phyloP scores from a whole-genome alignment of 2,888 invertebrate species.

The Onthophagus sagittarius region DNA sequence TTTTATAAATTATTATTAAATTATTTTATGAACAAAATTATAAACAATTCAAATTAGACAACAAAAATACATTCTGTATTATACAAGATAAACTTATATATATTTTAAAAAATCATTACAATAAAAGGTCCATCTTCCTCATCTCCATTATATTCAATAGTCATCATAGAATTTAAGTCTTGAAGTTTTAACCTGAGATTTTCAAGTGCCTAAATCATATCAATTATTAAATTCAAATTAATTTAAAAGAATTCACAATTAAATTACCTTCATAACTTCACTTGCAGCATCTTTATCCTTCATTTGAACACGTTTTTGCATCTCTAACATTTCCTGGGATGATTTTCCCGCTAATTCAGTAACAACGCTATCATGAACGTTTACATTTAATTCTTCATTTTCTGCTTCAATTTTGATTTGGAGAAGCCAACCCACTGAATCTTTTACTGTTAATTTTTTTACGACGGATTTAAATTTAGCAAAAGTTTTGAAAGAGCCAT shows the following conservation, averaged over 20 bases:
- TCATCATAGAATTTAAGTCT: slow-evolving; percentile 37
- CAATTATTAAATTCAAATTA: slow-evolving; percentile 14
- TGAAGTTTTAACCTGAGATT: slow-evolving; percentile 35
- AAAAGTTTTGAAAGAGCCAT: slow-evolving; percentile 54
- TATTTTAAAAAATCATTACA: too few species aligned
- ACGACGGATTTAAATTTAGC: slow-evolving; percentile 55
- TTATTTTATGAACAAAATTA: too few species aligned
- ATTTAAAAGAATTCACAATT: slow-evolving; percentile 12
- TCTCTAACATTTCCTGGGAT: slow-evolving; percentile 38
- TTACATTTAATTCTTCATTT: slow-evolving; percentile 54
- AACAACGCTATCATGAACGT: slow-evolving; percentile 56
- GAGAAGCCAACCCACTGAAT: slow-evolving; percentile 53
- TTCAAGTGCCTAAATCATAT: slow-evolving; percentile 33
- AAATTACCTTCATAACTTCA: background rate
- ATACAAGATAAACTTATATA: too few species aligned
- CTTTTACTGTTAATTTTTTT: slow-evolving; percentile 54
- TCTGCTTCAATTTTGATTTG: slow-evolving; percentile 57
- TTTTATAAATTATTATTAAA: too few species aligned
- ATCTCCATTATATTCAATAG: slow-evolving; percentile 34
- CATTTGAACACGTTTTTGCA: slow-evolving; percentile 27
- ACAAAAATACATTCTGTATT: too few species aligned
- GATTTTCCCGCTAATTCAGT: slow-evolving; percentile 52
- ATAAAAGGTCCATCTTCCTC: slow-evolving; percentile 17
- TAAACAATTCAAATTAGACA: too few species aligned
- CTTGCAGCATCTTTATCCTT: slow-evolving; percentile 30